phyloP scores from a whole-genome alignment of 2,888 invertebrate species.

The Ormyrus thymus region DNA sequence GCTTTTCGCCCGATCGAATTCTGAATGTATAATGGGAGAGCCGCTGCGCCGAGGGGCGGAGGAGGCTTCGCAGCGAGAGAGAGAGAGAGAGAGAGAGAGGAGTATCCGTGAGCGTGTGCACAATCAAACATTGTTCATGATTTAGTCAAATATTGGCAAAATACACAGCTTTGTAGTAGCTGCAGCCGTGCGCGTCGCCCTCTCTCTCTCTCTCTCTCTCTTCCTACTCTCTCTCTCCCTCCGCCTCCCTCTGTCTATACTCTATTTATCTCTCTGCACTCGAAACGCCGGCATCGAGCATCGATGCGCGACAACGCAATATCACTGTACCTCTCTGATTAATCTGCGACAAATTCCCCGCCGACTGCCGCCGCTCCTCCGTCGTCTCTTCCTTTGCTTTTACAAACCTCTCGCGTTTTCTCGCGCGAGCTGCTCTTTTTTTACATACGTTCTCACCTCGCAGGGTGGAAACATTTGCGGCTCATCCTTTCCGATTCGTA shows the following conservation, averaged over 20 bases:
- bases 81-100: conserved; percentile 21
- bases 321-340: no score
- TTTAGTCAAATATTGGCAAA: conserved; percentile 75
- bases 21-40: no score
- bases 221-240: conserved; percentile 1
- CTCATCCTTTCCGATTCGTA: no score
- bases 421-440: no score
- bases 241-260: conserved; percentile 13
- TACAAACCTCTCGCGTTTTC: neutral
- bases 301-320: no score
- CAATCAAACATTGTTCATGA: conserved; percentile 75
- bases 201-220: conserved; percentile 49
- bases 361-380: neutral
- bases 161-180: conserved; percentile 73
- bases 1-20: no score
- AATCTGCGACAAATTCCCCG: conserved; percentile 10
- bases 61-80: neutral
- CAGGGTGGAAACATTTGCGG: no score
- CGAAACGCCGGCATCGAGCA: no score
- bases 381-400: neutral
- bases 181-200: conserved; percentile 37
- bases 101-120: conserved; percentile 66
- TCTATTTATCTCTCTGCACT: no score
- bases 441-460: no score
- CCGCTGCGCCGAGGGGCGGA: no score